Evolutionary conservation across 1,140 invertebrate species (phyloP).

Genomic region (Neotoxoptera formosana): DNA sequence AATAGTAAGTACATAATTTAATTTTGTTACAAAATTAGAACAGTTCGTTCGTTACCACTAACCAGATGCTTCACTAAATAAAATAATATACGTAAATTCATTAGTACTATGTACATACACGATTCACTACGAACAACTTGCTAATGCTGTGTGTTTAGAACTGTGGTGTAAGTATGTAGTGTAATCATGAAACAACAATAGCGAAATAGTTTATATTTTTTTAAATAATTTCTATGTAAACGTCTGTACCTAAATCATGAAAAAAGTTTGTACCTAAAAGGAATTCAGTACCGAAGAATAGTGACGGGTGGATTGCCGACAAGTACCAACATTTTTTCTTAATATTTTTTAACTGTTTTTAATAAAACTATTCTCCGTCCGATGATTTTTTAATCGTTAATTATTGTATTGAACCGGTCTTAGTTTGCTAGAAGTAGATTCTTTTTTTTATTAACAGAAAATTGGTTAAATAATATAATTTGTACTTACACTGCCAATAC

Average conservation of each 20-base stretch:
- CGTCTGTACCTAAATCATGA: not conserved
- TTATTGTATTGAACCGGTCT: not conserved
- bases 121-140: not conserved
- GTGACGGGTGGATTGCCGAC: not conserved
- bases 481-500: too few relatives aligned
- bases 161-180: not conserved
- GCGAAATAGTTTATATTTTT: not conserved
- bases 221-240: not conserved
- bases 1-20: not conserved
- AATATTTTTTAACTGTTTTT: not conserved
- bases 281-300: not conserved
- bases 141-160: not conserved
- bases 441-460: not conserved
- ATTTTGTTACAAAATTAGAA: not conserved
- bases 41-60: not conserved
- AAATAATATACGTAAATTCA: not conserved
- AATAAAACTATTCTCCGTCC: not conserved
- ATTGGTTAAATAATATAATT: not conserved
- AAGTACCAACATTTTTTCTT: not conserved
- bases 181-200: not conserved
- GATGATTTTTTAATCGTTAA: not conserved
- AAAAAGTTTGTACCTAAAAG: not conserved
- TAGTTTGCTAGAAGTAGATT: not conserved
- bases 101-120: not conserved
- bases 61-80: not conserved